Evolutionary conservation across 2,888 invertebrate genomes (phyloP).

Genomic region (Nomada fabriciana): DNA sequence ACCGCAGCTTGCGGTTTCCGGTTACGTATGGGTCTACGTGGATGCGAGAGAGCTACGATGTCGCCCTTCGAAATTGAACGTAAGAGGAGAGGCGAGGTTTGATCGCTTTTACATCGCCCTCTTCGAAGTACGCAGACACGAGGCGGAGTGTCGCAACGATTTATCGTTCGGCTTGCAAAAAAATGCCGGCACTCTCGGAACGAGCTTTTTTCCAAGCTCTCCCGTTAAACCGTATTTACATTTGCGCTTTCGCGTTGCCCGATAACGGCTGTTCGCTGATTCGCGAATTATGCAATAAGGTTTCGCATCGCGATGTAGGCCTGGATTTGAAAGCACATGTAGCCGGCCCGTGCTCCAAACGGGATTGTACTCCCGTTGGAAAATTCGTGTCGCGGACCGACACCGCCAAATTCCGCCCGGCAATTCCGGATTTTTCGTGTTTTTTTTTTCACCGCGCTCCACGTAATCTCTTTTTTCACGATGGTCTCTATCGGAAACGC

Average conservation of each 20-base stretch:
- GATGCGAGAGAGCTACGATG: constrained; percentile 33
- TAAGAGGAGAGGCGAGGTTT: constrained; percentile 35
- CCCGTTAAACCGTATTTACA: not conserved
- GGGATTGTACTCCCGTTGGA: constrained; percentile 24
- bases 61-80: constrained; percentile 37
- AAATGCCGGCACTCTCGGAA: not conserved
- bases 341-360: not conserved
- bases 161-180: not conserved
- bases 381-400: constrained; percentile 25
- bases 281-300: constrained; percentile 48
- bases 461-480: constrained; percentile 61
- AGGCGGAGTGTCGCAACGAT: not conserved
- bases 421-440: constrained; percentile 36
- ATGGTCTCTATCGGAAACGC: constrained; percentile 73
- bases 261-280: constrained; percentile 24
- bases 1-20: constrained; percentile 76
- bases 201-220: not conserved
- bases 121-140: not conserved
- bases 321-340: constrained; percentile 35
- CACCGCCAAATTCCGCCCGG: constrained; percentile 17
- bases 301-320: constrained; percentile 27
- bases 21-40: constrained; percentile 59
- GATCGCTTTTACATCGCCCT: constrained; percentile 1
- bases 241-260: not conserved
- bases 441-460: constrained; percentile 17